Percentiles rank a stretch among this genome's conserved stretches.
phyloP scores from a whole-genome alignment of 2,113 vertebrate species.

The Etheostoma spectabile region DNA sequence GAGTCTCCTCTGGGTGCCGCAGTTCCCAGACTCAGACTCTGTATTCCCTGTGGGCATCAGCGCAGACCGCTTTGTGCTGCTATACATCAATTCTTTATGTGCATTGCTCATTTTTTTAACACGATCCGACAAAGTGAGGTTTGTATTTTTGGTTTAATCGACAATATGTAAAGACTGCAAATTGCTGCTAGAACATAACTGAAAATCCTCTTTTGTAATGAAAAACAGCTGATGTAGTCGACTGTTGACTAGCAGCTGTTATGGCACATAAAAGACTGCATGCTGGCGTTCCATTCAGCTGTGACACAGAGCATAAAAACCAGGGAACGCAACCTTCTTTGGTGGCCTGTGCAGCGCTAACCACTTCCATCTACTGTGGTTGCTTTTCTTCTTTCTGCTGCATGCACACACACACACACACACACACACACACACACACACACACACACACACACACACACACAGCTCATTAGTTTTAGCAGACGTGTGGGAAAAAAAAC shows the following conservation, averaged over 20 bases:
- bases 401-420: neutral
- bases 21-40: neutral
- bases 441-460: neutral
- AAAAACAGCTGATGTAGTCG: neutral
- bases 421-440: no score
- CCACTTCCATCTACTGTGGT: slow-evolving; percentile 50
- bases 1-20: slow-evolving; percentile 21
- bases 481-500: neutral
- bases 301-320: slow-evolving; percentile 6
- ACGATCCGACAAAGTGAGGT: neutral
- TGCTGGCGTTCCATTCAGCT: slow-evolving; percentile 4
- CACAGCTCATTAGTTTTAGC: slow-evolving; percentile 8
- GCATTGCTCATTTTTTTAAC: neutral
- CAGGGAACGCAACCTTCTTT: slow-evolving; percentile 6
- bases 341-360: slow-evolving; percentile 27
- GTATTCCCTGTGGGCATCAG: neutral
- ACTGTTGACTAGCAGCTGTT: slow-evolving; percentile 10
- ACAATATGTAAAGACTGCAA: no score
- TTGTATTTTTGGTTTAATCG: neutral
- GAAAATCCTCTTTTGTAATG: neutral
- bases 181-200: neutral
- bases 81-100: neutral
- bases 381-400: slow-evolving; percentile 33
- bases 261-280: neutral
- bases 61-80: slow-evolving; percentile 17